Evolutionary conservation across 2,888 invertebrate genomes (phyloP), one percentile per base, ranked within the genome.

Genomic region (Tanypteryx hageni): DNA sequence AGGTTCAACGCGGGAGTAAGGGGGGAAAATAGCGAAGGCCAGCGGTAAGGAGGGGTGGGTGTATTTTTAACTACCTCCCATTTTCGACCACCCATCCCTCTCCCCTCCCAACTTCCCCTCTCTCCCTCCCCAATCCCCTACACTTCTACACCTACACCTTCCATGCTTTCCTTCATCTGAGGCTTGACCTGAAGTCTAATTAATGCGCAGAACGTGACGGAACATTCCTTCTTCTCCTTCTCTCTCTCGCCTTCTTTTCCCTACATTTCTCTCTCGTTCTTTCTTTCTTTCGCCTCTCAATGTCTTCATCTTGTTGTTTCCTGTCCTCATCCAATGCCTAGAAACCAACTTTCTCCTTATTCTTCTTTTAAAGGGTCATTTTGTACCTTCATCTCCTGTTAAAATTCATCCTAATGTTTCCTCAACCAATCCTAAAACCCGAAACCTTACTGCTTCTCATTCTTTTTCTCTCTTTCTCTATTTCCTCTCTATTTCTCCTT

Each of bases 51-150:
- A 44, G 27, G 76, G 9, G 27, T 4, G 27, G 27, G 18, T 27
- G 76, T 76, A 76, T 76, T 76, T 76, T 76, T 76, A 76, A 76
- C 76, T 27, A 76, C 27, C 76, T 27, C 76, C 68, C 76, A 22
- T 27, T 76, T 76, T 76, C 27, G 22, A 27, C 76, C 76, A 76
- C 1, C 76, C 76, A 76, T 22, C 76, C 14, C 27, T 22, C 76
- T 10, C 27, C 13, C 76, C 27, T 18, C 18, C 76, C 27, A 10
- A 10, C 27, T 76, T 22, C 76, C 11, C 76, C 76, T 22, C 27
- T 22, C 76, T 44, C 1, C 44, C 44, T 5, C 44, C 1, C 44
- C 44, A 5, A 44, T 44, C 44, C 44, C 44, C 44, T 5, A 1
- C 44, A 44, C 44, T 44, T 44, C 44, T 44, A 1, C 44, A 3